Evolutionary conservation across 2,888 invertebrate genomes (phyloP).

Genomic region (Crematogaster levior): DNA sequence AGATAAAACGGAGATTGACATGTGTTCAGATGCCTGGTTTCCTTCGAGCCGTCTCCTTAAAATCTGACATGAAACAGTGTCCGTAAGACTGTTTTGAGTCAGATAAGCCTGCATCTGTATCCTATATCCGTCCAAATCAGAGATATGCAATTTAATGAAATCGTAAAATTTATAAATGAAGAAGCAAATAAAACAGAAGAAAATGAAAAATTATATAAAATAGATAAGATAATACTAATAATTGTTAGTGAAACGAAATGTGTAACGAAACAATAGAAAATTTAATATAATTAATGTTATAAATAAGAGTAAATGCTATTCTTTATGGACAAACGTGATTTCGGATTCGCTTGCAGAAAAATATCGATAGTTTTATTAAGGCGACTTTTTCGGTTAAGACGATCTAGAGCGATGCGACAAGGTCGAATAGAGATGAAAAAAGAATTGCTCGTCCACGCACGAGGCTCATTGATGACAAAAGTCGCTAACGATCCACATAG

Average conservation of each 20-base stretch:
- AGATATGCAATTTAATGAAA: constrained; percentile 30
- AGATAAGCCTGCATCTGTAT: neutral
- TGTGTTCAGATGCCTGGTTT: constrained; percentile 57
- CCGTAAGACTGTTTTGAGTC: neutral
- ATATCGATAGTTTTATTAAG: neutral
- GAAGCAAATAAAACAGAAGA: neutral
- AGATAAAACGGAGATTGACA: constrained; percentile 41
- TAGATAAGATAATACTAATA: neutral
- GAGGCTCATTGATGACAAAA: neutral
- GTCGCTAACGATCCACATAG: neutral
- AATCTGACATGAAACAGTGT: constrained; percentile 47
- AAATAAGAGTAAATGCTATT: neutral
- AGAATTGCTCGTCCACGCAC: neutral
- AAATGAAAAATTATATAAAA: neutral
- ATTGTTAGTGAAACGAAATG: neutral
- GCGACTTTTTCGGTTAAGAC: neutral
- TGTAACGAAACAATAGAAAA: neutral
- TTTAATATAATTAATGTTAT: neutral
- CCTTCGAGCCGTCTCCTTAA: constrained; percentile 53
- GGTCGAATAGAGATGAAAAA: neutral
- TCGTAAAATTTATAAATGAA: neutral
- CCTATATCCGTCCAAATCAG: neutral
- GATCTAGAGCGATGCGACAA: neutral
- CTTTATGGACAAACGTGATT: too few species aligned
- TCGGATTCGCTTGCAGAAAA: neutral